A percentile compares a stretch with the other conserved stretches of the same genome.
Conservation (phyloP, 2,888 invertebrate species). For the Ashinkailepas kermadecensis region DNA sequence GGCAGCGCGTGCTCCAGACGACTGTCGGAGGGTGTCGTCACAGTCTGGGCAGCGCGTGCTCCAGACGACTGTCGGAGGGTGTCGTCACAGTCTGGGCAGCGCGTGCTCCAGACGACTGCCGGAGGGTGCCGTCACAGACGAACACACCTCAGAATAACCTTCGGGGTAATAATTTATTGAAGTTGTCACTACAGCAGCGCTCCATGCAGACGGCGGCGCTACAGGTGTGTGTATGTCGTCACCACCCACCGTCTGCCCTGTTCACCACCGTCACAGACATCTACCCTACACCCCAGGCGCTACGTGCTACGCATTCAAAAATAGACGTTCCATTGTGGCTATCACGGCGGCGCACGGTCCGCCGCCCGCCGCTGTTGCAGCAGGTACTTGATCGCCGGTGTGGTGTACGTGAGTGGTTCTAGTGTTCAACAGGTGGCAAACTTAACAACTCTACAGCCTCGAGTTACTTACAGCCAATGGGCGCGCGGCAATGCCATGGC, state of each 20-base stretch:
- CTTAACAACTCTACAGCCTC: constrained; percentile 17
- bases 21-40: no score
- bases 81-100: no score
- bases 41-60: no score
- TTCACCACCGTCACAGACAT: background rate
- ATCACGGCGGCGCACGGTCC: background rate
- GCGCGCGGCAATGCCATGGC: background rate
- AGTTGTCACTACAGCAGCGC: background rate
- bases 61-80: no score
- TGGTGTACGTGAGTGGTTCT: background rate
- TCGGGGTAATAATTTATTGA: background rate
- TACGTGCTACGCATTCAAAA: background rate
- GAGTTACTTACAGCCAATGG: constrained; percentile 2
- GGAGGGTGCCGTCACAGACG: no score
- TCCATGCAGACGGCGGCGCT: background rate
- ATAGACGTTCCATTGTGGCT: background rate
- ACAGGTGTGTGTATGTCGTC: background rate
- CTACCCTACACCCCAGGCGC: background rate
- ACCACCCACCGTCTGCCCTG: background rate
- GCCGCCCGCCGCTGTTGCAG: background rate
- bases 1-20: no score
- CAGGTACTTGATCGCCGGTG: background rate
- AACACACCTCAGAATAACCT: background rate
- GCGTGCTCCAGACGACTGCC: no score
- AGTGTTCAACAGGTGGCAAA: constrained; percentile 8